Evolutionary conservation across 2,797 vertebrate genomes (phyloP).

Genomic region (Acridotheres tristis): DNA sequence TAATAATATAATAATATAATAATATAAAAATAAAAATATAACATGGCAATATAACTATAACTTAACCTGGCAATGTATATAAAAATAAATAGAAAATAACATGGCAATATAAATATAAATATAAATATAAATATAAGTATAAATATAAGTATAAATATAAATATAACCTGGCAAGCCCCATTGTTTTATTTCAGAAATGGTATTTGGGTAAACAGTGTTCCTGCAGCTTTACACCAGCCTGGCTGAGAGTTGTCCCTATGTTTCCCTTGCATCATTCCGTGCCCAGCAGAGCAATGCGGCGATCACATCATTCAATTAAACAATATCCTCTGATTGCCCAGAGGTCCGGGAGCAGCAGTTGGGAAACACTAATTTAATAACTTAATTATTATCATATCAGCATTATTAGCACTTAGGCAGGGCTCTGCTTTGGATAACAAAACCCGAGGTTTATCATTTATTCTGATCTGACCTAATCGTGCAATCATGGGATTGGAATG

Average conservation of each 20-base stretch:
- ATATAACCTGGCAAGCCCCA: fast-evolving
- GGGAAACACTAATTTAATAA: background rate
- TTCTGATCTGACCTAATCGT: fast-evolving
- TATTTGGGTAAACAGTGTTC: too few relatives aligned
- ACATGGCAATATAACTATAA: background rate
- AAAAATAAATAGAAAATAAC: background rate
- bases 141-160: background rate
- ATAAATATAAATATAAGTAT: background rate
- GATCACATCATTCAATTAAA: background rate
- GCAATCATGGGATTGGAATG: background rate
- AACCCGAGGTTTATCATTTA: background rate
- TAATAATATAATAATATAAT: too few relatives aligned
- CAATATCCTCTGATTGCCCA: conserved; percentile 18
- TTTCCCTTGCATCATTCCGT: fast-evolving
- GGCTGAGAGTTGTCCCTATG: fast-evolving
- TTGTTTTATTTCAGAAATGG: fast-evolving
- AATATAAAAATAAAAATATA: background rate
- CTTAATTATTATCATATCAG: background rate
- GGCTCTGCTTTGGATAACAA: background rate
- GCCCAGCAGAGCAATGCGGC: background rate
- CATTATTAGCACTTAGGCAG: background rate
- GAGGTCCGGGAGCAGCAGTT: background rate
- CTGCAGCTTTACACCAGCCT: background rate
- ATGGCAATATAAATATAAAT: too few relatives aligned
- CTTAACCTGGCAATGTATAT: background rate